Base-by-base conservation (phyloP, 2,888 invertebrate species). In the Encarsia formosa region DNA sequence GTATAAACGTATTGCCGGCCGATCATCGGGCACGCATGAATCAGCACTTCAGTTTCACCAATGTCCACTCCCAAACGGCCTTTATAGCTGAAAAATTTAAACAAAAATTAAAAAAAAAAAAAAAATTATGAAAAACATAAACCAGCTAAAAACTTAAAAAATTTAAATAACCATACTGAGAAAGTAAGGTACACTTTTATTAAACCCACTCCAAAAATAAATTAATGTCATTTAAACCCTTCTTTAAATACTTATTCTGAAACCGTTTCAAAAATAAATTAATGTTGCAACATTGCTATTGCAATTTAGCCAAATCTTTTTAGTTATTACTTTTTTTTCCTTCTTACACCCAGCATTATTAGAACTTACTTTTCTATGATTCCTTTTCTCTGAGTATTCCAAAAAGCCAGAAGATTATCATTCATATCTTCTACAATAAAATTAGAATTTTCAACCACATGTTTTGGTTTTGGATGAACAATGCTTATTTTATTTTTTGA, bases 1-100 rank as follows among this genome's bases (percentile, higher is more conserved):
- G 79, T 78, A 59, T 81, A 82, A 1, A 75, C 66, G 59, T 83
- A 83, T 66, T 81, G 82, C 45, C 79, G 73, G 57, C 94, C 95
- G 63, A 81, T 81, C 66, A 90, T 79, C 49, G 84, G 82, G 39
- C 82, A 79, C 0, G 87, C 91, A 63, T 87, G 83, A 2, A 95
- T 75, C 4, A 90, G 69, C 2, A 84, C 76, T 5, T 81, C 76
- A 8, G 83, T 82, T 13, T 81, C 77, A 0, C 87, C 87, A 41
- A 91, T 77, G 54, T 88, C 82, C 8, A 96, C 86, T 1, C 94
- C 95, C 68, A 88, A 81, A 31, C 88, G 82, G 53, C 78, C 81
- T 70, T 80, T 79, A 65, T 88, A 82, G 64, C 85, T 85, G 68
- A 52, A 79, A 61, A 48, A 41, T n/a, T n/a, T n/a, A n/a, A n/a